phyloP scores from a whole-genome alignment of 1,140 invertebrate genomes.

The Tetragonula clypearis region DNA sequence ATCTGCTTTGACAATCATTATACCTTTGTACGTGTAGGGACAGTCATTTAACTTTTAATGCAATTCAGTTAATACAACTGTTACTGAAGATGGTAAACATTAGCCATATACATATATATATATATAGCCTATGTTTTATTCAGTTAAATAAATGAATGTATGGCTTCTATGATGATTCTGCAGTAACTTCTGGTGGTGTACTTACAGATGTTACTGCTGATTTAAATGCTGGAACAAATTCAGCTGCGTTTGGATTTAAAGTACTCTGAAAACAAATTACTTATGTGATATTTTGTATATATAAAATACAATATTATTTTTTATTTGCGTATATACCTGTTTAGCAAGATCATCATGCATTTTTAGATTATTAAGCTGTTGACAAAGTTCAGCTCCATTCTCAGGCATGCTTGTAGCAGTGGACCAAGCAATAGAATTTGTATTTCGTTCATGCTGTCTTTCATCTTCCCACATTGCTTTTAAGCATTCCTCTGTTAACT shows the following conservation, averaged over 20 bases:
- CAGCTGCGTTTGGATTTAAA: conserved; percentile 89
- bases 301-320: background rate
- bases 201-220: conserved; percentile 67
- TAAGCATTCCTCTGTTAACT: conserved; percentile 92
- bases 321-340: conserved; percentile 72
- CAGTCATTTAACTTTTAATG: conserved; percentile 72
- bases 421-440: conserved; percentile 79
- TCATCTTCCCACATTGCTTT: conserved; percentile 91
- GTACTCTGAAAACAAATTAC: conserved; percentile 83
- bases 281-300: background rate
- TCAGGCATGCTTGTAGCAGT: conserved; percentile 73
- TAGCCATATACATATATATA: conserved; percentile 66
- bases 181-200: conserved; percentile 72
- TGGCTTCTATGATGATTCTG: conserved; percentile 78
- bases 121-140: conserved; percentile 66
- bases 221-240: conserved; percentile 86
- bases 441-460: conserved; percentile 79
- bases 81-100: conserved; percentile 66
- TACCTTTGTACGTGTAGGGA: conserved; percentile 73
- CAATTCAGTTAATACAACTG: conserved; percentile 68
- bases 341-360: conserved; percentile 82
- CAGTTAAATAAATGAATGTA: conserved; percentile 56
- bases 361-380: conserved; percentile 77
- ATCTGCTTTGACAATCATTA: conserved; percentile 60
- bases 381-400: conserved; percentile 78